phyloP scores from a whole-genome alignment of 2,113 vertebrate genomes.

The Trichechus manatus region DNA sequence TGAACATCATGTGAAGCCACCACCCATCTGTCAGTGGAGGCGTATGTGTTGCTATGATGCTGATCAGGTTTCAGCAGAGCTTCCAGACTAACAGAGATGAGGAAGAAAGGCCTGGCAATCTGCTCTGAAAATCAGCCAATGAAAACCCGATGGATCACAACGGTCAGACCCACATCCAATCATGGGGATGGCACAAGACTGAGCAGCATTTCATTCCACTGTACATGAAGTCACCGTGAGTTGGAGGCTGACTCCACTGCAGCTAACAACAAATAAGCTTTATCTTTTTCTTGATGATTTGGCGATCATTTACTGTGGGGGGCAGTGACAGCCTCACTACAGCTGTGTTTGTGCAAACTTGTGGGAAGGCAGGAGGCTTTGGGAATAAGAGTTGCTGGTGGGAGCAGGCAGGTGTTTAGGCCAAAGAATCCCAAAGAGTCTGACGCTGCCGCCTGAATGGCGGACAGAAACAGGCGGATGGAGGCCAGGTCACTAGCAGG shows the following conservation, averaged over 20 bases:
- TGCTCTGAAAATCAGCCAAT: neutral
- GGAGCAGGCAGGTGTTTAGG: neutral
- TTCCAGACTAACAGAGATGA: neutral
- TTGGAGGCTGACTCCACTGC: neutral
- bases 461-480: neutral
- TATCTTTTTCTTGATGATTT: neutral
- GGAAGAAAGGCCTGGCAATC: neutral
- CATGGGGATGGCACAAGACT: neutral
- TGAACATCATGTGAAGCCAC: neutral
- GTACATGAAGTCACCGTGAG: neutral
- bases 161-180: neutral
- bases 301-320: neutral
- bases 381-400: neutral
- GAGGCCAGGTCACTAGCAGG: neutral
- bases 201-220: neutral
- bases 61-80: neutral
- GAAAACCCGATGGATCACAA: neutral
- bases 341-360: neutral
- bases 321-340: neutral
- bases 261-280: neutral
- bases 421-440: neutral
- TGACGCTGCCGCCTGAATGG: neutral
- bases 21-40: neutral
- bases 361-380: neutral
- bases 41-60: neutral